Evolutionary conservation across 1,140 invertebrate species (phyloP).

Genomic region (Diabrotica undecimpunctata): DNA sequence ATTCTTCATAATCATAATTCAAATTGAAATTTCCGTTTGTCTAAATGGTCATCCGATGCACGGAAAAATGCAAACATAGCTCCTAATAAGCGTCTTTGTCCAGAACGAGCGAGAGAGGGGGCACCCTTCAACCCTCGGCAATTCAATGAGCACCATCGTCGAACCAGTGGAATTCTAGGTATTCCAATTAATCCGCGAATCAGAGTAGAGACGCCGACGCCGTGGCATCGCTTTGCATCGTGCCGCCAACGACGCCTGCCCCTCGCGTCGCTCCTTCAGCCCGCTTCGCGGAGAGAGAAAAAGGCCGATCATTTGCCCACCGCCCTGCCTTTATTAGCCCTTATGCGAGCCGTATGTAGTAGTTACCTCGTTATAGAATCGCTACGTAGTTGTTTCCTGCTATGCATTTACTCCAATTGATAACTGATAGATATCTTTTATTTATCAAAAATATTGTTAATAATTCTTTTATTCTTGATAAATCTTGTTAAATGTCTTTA

Average conservation of each 20-base stretch:
- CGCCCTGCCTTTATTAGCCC: no score
- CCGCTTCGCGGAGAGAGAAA: background rate
- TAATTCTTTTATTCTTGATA: no score
- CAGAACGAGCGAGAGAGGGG: background rate
- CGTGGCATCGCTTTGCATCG: slow-evolving; percentile 43
- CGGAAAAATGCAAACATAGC: background rate
- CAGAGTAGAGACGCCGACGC: slow-evolving; percentile 45
- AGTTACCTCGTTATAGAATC: no score
- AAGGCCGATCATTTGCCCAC: background rate
- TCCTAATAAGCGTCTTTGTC: background rate
- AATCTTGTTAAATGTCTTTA: no score
- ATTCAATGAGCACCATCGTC: slow-evolving; percentile 11
- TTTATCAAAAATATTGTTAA: no score
- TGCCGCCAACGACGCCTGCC: slow-evolving; percentile 23
- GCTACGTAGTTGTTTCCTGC: no score
- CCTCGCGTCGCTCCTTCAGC: background rate
- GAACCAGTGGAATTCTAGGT: slow-evolving; percentile 44
- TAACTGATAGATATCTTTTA: no score
- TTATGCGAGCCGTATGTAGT: no score
- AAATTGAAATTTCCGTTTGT: no score
- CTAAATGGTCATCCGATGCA: no score
- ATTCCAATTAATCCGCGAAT: slow-evolving; percentile 49
- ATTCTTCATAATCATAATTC: no score
- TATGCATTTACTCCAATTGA: no score
- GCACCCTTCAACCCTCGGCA: background rate